Evolutionary conservation across 2,888 invertebrate species (phyloP), one percentile per base, ranked within the genome.

Genomic region (Erebia aethiops): DNA sequence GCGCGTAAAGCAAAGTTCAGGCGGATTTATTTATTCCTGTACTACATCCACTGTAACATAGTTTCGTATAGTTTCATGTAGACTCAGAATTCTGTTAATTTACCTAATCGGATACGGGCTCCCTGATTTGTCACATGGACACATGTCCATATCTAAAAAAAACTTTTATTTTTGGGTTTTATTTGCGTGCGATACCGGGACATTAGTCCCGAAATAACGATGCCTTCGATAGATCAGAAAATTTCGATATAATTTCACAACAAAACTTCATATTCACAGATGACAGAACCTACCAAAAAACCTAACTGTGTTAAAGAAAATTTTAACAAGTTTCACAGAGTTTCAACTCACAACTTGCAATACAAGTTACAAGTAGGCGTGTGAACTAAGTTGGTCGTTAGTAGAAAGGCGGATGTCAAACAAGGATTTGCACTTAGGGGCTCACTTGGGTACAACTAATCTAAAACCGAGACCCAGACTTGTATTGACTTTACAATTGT

Each of bases 361-460:
- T 65, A 64, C 63, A 73, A 70, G 72, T 72, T 70, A 46, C 46
- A 46, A 46, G 46, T 46, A 35, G 52, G 64, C 54, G 64, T 67
- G 67, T 52, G 57, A 54, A 68, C 60, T 63, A 62, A 68, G 51
- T 72, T 70, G 46, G 35, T 56, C 68, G 61, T 69, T 64, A 69
- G 68, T 74, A 72, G 68, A 82, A 81, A 81, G 88, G 84, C 85
- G 87, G 84, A 82, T 89, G 90, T 91, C 88, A 88, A 88, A 92
- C 92, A 92, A 79, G 91, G 88, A 88, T 91, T 87, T 91, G 92
- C 92, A 92, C 92, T 92, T 86, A 85, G 80, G 67, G 72, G 68
- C 69, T 49, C 69, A 26, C 69, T 67, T 84, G 80, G 83, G 79
- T 83, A 80, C 78, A 86, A 89, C 90, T 91, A 90, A 91, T 90